A percentile compares a stretch with the other conserved stretches of the same genome.
These are phyloP conservation scores for Athripsodes cinereus DNA, from an alignment of 2,888 invertebrate genomes.

Conservation along the genomic window DNA sequence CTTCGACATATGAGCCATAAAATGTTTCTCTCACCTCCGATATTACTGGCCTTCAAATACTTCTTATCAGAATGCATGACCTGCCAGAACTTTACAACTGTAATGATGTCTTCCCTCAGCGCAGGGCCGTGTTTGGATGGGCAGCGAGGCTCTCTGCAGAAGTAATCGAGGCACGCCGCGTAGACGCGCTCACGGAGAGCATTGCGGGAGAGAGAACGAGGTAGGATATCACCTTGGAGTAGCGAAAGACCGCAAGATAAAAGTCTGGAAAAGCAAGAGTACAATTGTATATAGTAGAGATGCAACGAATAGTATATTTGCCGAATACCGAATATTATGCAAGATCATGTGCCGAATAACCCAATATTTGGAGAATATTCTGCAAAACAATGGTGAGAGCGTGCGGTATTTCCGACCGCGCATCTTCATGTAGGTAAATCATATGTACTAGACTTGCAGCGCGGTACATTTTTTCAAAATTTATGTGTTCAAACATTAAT, in stretches of 20 bases:
- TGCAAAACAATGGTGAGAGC: no score
- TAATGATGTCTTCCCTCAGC: conserved; percentile 82
- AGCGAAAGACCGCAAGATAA: conserved; percentile 87
- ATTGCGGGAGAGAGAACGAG: conserved; percentile 81
- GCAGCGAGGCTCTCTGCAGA: conserved; percentile 82
- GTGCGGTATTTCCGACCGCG: no score
- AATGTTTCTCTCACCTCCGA: no score
- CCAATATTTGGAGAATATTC: no score
- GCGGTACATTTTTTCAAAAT: no score
- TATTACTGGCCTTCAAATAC: conserved; percentile 76
- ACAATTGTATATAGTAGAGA: neutral
- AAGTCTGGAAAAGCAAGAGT: conserved; percentile 47
- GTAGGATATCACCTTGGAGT: conserved; percentile 88
- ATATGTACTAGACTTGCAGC: no score
- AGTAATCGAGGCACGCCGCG: conserved; percentile 92
- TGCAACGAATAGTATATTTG: neutral
- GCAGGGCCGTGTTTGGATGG: conserved; percentile 75
- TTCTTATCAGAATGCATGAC: conserved; percentile 92
- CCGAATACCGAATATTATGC: no score
- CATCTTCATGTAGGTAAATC: no score
- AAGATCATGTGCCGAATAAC: no score
- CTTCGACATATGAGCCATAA: no score
- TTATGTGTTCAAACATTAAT: no score
- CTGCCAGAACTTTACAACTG: conserved; percentile 92
- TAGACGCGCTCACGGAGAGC: conserved; percentile 94